These are phyloP conservation scores for Planiliza haematocheilus DNA, from an alignment of 2,113 vertebrate species.

Conservation along the genomic window DNA sequence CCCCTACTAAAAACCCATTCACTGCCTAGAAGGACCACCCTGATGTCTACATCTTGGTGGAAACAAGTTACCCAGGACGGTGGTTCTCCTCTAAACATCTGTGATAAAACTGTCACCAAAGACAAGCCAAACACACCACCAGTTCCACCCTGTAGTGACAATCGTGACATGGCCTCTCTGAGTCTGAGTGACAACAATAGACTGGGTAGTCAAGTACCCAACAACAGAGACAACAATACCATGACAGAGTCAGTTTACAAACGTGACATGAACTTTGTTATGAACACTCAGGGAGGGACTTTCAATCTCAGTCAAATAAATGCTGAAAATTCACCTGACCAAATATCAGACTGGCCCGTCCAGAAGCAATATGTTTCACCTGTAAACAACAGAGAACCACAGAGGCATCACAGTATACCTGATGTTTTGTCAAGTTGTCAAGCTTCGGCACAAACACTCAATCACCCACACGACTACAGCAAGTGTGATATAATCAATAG, in stretches of 20 bases:
- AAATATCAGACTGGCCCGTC: conserved; percentile 22
- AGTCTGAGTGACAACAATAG: conserved; percentile 45
- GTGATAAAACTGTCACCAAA: conserved; percentile 21
- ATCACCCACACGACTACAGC: conserved; percentile 31
- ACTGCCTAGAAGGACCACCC: conserved; percentile 55
- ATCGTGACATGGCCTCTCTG: conserved; percentile 9
- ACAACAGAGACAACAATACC: conserved; percentile 49
- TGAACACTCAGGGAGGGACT: conserved; percentile 39
- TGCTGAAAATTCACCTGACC: conserved; percentile 29
- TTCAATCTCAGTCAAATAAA: conserved; percentile 29
- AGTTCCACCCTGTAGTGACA: conserved; percentile 33
- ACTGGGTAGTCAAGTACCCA: conserved; percentile 25
- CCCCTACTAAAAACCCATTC: conserved; percentile 26
- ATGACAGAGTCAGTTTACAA: conserved; percentile 35
- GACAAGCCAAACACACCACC: conserved; percentile 30
- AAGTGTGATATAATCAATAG: conserved; percentile 37
- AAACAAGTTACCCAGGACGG: conserved; percentile 62
- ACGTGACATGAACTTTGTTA: conserved; percentile 44
- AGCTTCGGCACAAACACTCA: conserved; percentile 26
- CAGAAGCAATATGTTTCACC: conserved; percentile 31
- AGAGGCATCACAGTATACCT: conserved; percentile 41
- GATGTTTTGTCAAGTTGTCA: conserved; percentile 43
- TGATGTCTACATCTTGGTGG: conserved; percentile 67
- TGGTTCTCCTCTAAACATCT: conserved; percentile 13
- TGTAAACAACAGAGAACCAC: conserved; percentile 55